Evolutionary conservation across 2,888 invertebrate genomes (phyloP).

Genomic region (Drosophila borealis): DNA sequence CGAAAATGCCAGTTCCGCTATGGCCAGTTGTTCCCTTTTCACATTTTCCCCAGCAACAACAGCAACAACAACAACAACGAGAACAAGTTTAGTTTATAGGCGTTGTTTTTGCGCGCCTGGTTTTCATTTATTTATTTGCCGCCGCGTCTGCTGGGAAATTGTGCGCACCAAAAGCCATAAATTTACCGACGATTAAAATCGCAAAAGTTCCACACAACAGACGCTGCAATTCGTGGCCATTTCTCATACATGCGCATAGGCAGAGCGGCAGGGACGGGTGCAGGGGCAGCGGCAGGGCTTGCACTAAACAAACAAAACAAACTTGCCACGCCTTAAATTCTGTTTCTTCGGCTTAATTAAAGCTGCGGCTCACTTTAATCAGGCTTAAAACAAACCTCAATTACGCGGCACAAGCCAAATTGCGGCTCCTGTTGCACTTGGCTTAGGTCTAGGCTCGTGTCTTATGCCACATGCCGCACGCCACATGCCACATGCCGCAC

Average conservation of each 20-base stretch:
- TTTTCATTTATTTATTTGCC: slow-evolving; percentile 69
- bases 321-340: slow-evolving; percentile 1
- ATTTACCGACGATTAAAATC: slow-evolving; percentile 80
- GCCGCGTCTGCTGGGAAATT: slow-evolving; percentile 65
- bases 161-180: slow-evolving; percentile 74
- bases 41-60: not conserved
- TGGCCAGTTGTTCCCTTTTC: slow-evolving; percentile 3
- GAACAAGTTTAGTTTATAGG: slow-evolving; percentile 66
- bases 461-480: slow-evolving; percentile 1
- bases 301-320: slow-evolving; percentile 3
- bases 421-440: slow-evolving; percentile 36
- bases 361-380: not conserved
- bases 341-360: no score
- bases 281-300: no score
- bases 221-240: slow-evolving; percentile 42
- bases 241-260: slow-evolving; percentile 13
- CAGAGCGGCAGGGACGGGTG: not conserved
- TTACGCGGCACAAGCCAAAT: slow-evolving; percentile 12
- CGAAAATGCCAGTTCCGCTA: slow-evolving; percentile 13
- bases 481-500: not conserved
- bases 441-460: slow-evolving; percentile 28
- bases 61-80: not conserved
- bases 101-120: slow-evolving; percentile 30
- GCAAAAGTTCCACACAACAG: slow-evolving; percentile 61
- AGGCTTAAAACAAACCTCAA: slow-evolving; percentile 23